Conservation (phyloP, 2,113 vertebrate genomes). For the Pipa parva region DNA sequence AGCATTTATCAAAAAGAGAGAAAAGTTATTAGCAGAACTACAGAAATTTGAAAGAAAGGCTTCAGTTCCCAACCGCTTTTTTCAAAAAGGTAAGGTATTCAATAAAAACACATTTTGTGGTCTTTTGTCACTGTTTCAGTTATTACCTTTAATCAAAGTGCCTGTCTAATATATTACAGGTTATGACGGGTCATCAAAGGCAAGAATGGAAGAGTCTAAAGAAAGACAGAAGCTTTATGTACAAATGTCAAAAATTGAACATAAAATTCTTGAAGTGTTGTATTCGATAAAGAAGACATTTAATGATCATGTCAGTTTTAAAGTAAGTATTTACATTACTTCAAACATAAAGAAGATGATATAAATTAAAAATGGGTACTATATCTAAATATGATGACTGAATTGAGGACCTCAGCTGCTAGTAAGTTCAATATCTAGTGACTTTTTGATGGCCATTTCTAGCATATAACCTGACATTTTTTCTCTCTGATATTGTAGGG, state of each 20-base stretch:
- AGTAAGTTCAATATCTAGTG: neutral
- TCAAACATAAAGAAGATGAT: too few relatives aligned
- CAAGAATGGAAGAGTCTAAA: conserved; percentile 31
- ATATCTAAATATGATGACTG: too few relatives aligned
- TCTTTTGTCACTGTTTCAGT: too few relatives aligned
- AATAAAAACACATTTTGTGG: neutral
- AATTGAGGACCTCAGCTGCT: too few relatives aligned
- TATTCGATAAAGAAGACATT: conserved; percentile 18
- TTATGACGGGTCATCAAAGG: conserved; percentile 29
- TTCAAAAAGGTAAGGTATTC: conserved; percentile 44
- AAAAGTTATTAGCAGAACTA: conserved; percentile 57
- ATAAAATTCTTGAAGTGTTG: conserved; percentile 9
- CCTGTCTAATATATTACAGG: neutral
- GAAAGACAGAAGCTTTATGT: conserved; percentile 5
- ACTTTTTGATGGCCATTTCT: neutral
- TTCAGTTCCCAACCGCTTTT: conserved; percentile 69
- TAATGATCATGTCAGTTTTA: conserved; percentile 33
- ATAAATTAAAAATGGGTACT: too few relatives aligned
- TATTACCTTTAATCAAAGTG: too few relatives aligned
- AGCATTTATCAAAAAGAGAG: conserved; percentile 56
- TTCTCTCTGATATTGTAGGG: conserved; percentile 47
- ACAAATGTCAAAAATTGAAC: conserved; percentile 19
- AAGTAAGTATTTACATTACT: conserved; percentile 9
- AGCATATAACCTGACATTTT: neutral
- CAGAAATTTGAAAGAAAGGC: conserved; percentile 65